Percentiles rank a stretch among this genome's conserved stretches.
phyloP scores from a whole-genome alignment of 2,797 vertebrate genomes.

The Hafferia zeledoni region DNA sequence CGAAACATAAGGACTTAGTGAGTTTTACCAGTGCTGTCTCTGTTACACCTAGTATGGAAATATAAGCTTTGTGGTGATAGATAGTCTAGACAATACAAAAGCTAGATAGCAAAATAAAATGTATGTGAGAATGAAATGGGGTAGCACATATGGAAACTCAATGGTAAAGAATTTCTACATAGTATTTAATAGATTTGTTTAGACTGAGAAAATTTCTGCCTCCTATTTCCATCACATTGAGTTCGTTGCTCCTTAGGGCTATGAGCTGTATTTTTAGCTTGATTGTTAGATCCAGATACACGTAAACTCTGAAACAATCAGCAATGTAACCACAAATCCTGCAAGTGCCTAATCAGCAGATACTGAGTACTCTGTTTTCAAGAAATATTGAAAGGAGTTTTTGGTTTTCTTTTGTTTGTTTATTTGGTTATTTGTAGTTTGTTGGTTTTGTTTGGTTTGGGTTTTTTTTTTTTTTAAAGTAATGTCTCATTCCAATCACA shows the following conservation, averaged over 20 bases:
- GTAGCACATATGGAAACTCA: neutral
- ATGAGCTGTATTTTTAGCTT: neutral
- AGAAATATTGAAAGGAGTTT: neutral
- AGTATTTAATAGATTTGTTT: neutral
- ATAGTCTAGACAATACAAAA: neutral
- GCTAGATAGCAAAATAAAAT: neutral
- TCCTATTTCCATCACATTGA: neutral
- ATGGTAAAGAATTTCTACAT: neutral
- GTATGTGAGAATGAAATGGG: neutral
- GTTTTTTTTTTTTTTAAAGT: neutral
- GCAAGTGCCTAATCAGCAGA: neutral
- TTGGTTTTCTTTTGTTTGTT: too few species aligned
- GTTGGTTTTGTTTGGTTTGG: too few species aligned
- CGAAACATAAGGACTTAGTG: neutral
- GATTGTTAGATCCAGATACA: neutral
- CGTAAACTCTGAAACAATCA: neutral
- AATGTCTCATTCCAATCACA: neutral
- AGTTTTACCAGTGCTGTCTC: neutral
- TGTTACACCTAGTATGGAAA: neutral
- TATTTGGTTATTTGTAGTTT: too few species aligned
- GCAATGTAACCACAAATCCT: neutral
- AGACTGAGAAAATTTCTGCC: neutral
- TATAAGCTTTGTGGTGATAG: neutral
- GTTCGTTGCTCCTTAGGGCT: neutral
- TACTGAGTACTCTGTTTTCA: neutral